phyloP scores from a whole-genome alignment of 2,113 vertebrate species.

The Cavia aperea region DNA sequence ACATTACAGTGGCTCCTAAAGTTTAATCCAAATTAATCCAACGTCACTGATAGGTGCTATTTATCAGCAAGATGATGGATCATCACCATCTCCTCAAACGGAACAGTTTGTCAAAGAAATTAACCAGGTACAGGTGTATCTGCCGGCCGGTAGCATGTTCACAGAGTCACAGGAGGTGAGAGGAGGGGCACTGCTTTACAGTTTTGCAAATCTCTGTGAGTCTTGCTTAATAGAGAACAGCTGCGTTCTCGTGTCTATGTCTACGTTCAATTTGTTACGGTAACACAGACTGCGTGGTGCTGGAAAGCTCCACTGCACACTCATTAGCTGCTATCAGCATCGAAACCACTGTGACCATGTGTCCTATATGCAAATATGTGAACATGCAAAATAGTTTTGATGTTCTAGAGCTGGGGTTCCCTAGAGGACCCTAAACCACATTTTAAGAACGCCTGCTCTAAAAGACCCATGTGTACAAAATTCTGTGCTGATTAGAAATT shows the following conservation, averaged over 20 bases:
- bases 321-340: not conserved
- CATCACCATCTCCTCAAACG: not conserved
- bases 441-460: constrained; percentile 29
- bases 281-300: not conserved
- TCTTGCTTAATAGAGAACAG: constrained; percentile 34
- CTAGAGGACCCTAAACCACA: not conserved
- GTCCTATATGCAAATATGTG: not conserved
- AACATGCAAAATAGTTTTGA: not conserved
- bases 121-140: constrained; percentile 7
- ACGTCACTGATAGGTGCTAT: not conserved
- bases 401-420: not conserved
- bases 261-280: not conserved
- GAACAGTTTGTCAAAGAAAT: constrained; percentile 13
- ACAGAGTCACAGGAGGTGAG: not conserved
- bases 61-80: not conserved
- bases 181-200: not conserved
- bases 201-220: constrained; percentile 37
- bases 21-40: constrained; percentile 29
- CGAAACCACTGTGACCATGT: not conserved
- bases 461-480: constrained; percentile 3
- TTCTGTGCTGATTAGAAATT: constrained; percentile 1
- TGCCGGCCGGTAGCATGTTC: not conserved
- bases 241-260: constrained; percentile 6
- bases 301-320: not conserved
- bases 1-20: not conserved